These are phyloP conservation scores for Chymomyza fuscimana DNA, from an alignment of 2,888 invertebrate genomes.

Conservation along the genomic window DNA sequence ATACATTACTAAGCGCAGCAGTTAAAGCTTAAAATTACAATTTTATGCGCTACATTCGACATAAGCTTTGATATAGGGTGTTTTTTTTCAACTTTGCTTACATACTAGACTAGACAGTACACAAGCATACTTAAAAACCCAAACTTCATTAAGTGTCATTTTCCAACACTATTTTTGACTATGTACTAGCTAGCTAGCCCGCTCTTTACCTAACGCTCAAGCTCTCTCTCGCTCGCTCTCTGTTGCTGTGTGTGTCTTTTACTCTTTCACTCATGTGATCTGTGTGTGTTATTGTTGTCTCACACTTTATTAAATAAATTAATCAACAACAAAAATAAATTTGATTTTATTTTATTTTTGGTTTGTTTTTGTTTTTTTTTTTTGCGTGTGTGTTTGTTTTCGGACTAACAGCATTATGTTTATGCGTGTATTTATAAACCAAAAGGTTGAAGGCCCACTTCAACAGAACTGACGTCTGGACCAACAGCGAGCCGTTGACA, in stretches of 20 bases:
- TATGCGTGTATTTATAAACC: neutral
- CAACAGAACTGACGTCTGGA: constrained; percentile 39
- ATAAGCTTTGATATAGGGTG: no score
- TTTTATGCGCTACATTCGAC: no score
- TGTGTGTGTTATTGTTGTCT: constrained; percentile 28
- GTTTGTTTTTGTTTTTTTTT: constrained; percentile 18
- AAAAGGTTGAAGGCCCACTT: constrained; percentile 45
- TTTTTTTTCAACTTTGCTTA: no score
- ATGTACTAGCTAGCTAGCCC: constrained; percentile 1
- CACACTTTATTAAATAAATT: constrained; percentile 58
- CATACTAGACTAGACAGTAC: no score
- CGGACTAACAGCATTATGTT: neutral
- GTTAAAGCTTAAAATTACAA: no score
- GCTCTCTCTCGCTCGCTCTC: constrained; percentile 9
- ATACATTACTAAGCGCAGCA: no score
- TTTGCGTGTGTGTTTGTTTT: constrained; percentile 6
- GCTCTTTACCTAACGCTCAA: constrained; percentile 1
- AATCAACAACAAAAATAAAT: constrained; percentile 36
- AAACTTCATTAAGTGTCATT: neutral
- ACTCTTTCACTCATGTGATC: constrained; percentile 19
- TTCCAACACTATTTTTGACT: constrained; percentile 11
- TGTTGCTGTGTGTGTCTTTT: constrained; percentile 20
- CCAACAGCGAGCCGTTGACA: constrained; percentile 31
- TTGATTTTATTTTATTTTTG: constrained; percentile 34
- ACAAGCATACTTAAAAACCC: constrained; percentile 22